Evolutionary conservation across 2,888 invertebrate species (phyloP), one percentile per base, ranked within the genome.

Genomic region (Zeuzera pyrina): DNA sequence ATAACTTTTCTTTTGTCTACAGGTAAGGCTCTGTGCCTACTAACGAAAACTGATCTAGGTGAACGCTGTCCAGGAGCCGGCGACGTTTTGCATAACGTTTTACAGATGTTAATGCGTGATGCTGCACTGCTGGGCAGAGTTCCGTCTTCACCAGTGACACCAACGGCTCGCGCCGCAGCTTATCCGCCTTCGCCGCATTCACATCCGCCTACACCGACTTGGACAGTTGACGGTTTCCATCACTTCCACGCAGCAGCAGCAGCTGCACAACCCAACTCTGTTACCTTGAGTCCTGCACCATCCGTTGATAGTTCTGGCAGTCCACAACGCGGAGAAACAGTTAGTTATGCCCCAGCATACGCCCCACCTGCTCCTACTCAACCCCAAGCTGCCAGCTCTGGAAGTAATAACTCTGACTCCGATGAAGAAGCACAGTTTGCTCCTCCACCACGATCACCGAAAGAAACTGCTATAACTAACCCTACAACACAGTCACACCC

Each of bases 11-110:
- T 35, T 33, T 45, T 44, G n/a, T 52, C 63, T 63, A 31, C 78
- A 92, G 92, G 92, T 38, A 97, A 97, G 79, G 97, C 97, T 1
- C 81, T 97, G 51, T 95, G 95, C 65, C 86, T 97, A 29, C 79
- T 97, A 42, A 96, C 93, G 28, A 92, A 96, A 67, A 89, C 89
- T 10, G 97, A 97, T 72, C 88, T 97, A 49, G 92, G 93, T 14
- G 95, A 96, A 61, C 87, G 97, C 35, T 94, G 95, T 49, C 96
- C 97, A 0, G 93, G 94, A 12, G 94, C 95, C 16, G 97, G 97
- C 2, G 97, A 97, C 66, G 93, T 97, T 12, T 83, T 97, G 40
- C 95, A 95, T 84, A 97, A 97, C 76, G 94, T 95, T 16, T 86
- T 97, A 27, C 93, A 94, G 66, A 91, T 95, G 86, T 78, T 95